These are phyloP conservation scores for Apteryx mantelli DNA, from an alignment of 2,113 vertebrate genomes.

Conservation along the genomic window DNA sequence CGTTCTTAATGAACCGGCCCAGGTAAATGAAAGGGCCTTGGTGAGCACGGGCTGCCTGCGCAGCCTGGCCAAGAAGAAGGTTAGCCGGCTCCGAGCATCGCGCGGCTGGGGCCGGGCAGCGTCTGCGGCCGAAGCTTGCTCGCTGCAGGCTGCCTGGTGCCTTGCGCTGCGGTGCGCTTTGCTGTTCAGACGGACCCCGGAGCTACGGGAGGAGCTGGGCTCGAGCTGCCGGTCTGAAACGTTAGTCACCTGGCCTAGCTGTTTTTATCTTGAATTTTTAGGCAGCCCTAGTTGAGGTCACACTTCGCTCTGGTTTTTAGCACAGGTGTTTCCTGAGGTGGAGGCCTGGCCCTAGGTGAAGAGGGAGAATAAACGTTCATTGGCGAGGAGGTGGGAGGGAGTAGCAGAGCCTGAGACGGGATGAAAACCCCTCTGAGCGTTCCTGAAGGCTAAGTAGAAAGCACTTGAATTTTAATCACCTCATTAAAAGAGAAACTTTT, in stretches of 20 bases:
- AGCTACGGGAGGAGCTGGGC: background rate
- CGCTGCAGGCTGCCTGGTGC: background rate
- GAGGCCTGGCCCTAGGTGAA: background rate
- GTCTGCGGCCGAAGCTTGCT: background rate
- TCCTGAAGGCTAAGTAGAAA: background rate
- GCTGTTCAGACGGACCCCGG: accelerated
- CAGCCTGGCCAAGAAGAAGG: background rate
- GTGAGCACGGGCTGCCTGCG: background rate
- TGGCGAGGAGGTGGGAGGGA: background rate
- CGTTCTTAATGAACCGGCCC: no score
- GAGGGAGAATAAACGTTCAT: background rate
- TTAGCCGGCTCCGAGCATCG: background rate
- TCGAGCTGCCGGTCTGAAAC: background rate
- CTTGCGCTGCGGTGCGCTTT: accelerated
- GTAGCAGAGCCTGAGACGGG: accelerated
- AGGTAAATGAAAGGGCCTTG: background rate
- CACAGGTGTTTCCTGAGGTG: background rate
- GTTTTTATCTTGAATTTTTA: background rate
- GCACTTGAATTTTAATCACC: background rate
- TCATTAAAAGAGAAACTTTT: background rate
- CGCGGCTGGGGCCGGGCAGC: accelerated
- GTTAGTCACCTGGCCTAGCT: accelerated
- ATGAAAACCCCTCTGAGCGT: background rate
- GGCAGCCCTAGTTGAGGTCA: background rate
- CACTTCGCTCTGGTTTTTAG: background rate